Base-by-base conservation (phyloP, 1,140 invertebrate genomes). In the Magallana angulata region DNA sequence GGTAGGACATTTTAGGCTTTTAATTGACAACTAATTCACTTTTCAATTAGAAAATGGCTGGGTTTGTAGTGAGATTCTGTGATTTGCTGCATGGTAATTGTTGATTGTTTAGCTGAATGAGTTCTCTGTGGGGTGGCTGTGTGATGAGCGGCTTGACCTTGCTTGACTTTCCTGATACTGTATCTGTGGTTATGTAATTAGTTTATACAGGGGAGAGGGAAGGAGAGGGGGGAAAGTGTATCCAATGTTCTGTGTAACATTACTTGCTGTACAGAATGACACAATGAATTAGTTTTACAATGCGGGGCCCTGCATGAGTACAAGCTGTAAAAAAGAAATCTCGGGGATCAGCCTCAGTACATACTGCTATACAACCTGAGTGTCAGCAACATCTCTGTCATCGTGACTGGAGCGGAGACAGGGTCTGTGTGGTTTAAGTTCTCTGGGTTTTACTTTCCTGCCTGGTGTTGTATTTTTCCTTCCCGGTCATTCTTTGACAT, bases 21-120 rank as follows among this genome's bases (percentile, higher is more conserved):
- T 76, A 76, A 76, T 76, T 76, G 68, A 76, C 24, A 76, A 76
- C 68, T 76, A 76, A 76, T 76, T 76, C 12, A 76, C 68, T 76
- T 76, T 30, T 11, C 9, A 18, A 76, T 30, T 76, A 30, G 24
- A 24, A 76, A 30, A 30, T 30, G 12, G 8, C 24, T 76, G 24
- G 24, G 24, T 76, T 76, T 76, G 12, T 18, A 2, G 24, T 76
- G 8, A 30, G 24, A 30, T 76, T 76, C 68, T 76, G 18, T 76
- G 68, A 76, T 76, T 76, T 76, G 24, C 68, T 76, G 68, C 68
- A 76, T 76, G 68, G 68, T 76, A 76, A 64, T 11, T 76, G 68
- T 30, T 76, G 68, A 76, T 76, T 76, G 68, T 76, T 76, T 30
- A 36, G 9, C 68, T 76, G 68, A 76, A 76, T 76, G 68, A 30